phyloP scores from a whole-genome alignment of 2,113 vertebrate genomes.

The Oceanites oceanicus region DNA sequence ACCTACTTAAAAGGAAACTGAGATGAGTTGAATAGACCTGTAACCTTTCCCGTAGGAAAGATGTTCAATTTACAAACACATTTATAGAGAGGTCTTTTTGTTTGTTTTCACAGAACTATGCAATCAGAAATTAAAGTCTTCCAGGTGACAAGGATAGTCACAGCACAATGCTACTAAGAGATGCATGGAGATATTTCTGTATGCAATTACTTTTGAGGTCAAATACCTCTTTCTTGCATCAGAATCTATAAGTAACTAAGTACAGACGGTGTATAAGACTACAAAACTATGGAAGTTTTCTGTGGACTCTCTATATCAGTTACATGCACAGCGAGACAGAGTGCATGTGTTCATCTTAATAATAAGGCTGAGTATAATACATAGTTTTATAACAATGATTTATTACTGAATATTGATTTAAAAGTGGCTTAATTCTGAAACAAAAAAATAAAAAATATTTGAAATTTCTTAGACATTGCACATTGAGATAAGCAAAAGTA shows the following conservation, averaged over 20 bases:
- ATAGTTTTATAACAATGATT: not conserved
- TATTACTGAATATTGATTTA: not conserved
- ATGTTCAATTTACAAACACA: not conserved
- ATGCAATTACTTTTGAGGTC: not conserved
- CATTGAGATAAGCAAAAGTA: not conserved
- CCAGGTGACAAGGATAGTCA: not conserved
- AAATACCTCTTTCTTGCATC: not conserved
- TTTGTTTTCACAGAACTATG: not conserved
- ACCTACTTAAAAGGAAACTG: not conserved
- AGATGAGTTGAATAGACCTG: not conserved
- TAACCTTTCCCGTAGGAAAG: not conserved
- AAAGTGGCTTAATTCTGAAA: not conserved
- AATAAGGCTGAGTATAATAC: fast-evolving
- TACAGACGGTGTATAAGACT: not conserved
- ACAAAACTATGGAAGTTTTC: not conserved
- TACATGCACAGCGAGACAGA: not conserved
- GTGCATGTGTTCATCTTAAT: not conserved
- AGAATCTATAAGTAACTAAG: not conserved
- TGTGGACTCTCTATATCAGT: not conserved
- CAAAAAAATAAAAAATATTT: not conserved
- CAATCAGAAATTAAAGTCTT: not conserved
- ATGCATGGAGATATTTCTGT: not conserved
- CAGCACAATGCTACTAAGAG: not conserved
- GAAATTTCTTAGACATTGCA: not conserved
- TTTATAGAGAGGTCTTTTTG: not conserved